These are phyloP conservation scores for Papilio machaon DNA, from an alignment of 1,140 invertebrate species.

Conservation along the genomic window DNA sequence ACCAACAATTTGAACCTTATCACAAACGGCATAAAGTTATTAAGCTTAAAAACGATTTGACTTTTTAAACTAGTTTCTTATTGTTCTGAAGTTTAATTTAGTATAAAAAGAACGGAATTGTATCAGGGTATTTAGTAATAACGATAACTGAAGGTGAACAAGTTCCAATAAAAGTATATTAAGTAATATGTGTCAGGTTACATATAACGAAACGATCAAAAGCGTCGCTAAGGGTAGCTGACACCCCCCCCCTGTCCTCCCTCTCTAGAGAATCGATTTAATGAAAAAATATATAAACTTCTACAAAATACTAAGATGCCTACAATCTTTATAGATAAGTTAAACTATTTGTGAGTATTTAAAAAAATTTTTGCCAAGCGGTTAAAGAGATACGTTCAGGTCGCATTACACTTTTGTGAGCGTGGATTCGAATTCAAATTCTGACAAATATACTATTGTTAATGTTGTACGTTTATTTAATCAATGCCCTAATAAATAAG, in stretches of 20 bases:
- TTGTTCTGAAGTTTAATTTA: not conserved
- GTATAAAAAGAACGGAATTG: too few relatives aligned
- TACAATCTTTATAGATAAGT: too few relatives aligned
- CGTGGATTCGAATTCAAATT: conserved; percentile 36
- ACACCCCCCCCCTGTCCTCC: too few relatives aligned
- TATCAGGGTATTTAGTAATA: too few relatives aligned
- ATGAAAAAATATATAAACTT: too few relatives aligned
- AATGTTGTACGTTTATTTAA: too few relatives aligned
- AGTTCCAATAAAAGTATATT: not conserved
- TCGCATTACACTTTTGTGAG: conserved; percentile 35
- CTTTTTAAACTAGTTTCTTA: not conserved
- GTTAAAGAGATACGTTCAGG: conserved; percentile 35
- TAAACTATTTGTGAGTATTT: too few relatives aligned
- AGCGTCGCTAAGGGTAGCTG: too few relatives aligned
- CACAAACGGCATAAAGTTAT: not conserved
- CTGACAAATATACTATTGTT: conserved; percentile 3
- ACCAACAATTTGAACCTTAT: not conserved
- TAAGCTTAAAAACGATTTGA: not conserved
- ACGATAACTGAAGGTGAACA: too few relatives aligned
- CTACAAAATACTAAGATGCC: too few relatives aligned
- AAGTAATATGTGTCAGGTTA: not conserved
- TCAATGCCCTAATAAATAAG: not conserved
- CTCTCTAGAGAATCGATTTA: too few relatives aligned
- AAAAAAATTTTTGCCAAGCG: too few relatives aligned
- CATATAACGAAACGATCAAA: not conserved